Evolutionary conservation across 2,888 invertebrate genomes (phyloP).

Genomic region (Neocrepidodera transversa): DNA sequence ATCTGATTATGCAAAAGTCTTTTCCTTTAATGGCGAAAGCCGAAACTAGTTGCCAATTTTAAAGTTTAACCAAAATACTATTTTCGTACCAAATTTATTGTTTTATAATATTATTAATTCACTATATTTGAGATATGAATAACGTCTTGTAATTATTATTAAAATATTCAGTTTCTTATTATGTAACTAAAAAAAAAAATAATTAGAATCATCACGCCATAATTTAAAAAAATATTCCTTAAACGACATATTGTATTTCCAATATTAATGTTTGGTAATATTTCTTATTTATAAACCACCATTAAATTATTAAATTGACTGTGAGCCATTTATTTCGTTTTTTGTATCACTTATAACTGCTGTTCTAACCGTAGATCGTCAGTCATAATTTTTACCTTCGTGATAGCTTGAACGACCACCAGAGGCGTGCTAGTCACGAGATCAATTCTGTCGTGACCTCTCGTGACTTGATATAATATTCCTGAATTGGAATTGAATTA

Average conservation of each 20-base stretch:
- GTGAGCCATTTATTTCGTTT: constrained; percentile 10
- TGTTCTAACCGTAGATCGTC: constrained; percentile 50
- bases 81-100: too few species aligned
- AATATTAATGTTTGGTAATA: constrained; percentile 1
- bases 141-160: too few species aligned
- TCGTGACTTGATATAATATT: constrained; percentile 27
- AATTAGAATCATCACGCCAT: too few species aligned
- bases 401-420: constrained; percentile 51
- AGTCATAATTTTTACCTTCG: constrained; percentile 41
- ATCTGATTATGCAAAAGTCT: too few species aligned
- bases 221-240: neutral
- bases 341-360: constrained; percentile 45
- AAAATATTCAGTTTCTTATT: too few species aligned
- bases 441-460: constrained; percentile 25
- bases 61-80: too few species aligned
- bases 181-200: too few species aligned
- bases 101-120: too few species aligned
- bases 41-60: too few species aligned
- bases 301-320: constrained; percentile 13
- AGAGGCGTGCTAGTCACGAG: constrained; percentile 53
- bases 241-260: neutral
- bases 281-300: neutral
- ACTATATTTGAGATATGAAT: too few species aligned
- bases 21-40: too few species aligned
- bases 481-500: constrained; percentile 23